phyloP scores from a whole-genome alignment of 2,888 invertebrate genomes.

The Rhogogaster chlorosoma region DNA sequence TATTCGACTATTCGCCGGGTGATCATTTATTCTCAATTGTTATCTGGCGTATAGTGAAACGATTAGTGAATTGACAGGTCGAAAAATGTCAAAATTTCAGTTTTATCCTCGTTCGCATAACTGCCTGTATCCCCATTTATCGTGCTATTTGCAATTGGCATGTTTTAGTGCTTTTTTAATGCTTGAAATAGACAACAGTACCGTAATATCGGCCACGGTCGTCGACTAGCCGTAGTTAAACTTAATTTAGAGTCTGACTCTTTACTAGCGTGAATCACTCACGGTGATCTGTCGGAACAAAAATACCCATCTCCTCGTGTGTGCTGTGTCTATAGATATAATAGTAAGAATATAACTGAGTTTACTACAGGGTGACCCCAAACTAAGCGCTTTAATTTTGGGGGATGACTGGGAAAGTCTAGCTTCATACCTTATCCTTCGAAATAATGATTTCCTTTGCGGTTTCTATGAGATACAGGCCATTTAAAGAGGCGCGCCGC shows the following conservation, averaged over 20 bases:
- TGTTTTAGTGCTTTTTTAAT: not conserved
- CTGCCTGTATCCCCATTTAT: not conserved
- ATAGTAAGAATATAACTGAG: not conserved
- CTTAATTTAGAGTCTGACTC: not conserved
- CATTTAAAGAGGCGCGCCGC: too few species aligned
- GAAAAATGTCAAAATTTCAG: too few species aligned
- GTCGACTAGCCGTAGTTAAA: not conserved
- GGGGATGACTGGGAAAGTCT: too few species aligned
- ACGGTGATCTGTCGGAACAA: not conserved
- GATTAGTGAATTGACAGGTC: too few species aligned
- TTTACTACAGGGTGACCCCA: not conserved
- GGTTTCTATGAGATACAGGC: too few species aligned
- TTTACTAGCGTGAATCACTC: not conserved
- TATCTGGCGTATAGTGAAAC: not conserved
- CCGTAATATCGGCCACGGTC: not conserved
- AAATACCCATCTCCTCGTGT: not conserved
- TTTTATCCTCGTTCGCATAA: too few species aligned
- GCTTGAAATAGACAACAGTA: not conserved
- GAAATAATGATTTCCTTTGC: too few species aligned
- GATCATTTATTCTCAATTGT: conserved; percentile 7
- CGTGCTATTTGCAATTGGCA: not conserved
- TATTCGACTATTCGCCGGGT: not conserved
- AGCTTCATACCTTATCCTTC: too few species aligned
- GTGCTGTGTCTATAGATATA: not conserved
- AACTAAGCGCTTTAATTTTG: too few species aligned